Evolutionary conservation across 2,797 vertebrate genomes (phyloP).

Genomic region (Hyperoplus lanceolatus): DNA sequence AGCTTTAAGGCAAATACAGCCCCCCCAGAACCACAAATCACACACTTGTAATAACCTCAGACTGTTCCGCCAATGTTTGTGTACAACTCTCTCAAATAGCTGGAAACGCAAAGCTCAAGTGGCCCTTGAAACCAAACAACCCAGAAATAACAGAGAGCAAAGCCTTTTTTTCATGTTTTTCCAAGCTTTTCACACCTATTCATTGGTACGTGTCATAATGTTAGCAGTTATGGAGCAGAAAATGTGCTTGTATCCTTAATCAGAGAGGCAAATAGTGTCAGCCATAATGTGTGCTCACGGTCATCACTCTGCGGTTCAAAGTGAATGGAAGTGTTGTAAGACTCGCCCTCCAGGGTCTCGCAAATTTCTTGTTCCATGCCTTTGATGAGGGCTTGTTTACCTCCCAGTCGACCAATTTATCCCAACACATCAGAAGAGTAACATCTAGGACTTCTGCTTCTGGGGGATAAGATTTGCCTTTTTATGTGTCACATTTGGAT

Average conservation of each 20-base stretch:
- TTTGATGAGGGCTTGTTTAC: slow-evolving; percentile 66
- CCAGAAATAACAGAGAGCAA: not conserved
- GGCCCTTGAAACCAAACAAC: slow-evolving; percentile 13
- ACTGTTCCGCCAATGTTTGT: slow-evolving; percentile 33
- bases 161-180: slow-evolving; percentile 27
- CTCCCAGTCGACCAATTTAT: slow-evolving; percentile 52
- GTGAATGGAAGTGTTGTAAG: slow-evolving; percentile 6
- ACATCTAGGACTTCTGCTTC: slow-evolving; percentile 46
- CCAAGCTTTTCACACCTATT: slow-evolving; percentile 24
- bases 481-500: slow-evolving; percentile 69
- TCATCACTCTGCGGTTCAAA: slow-evolving; percentile 19
- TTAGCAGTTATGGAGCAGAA: slow-evolving; percentile 19
- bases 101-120: slow-evolving; percentile 33
- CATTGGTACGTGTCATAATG: slow-evolving; percentile 4
- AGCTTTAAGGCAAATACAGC: no score
- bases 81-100: slow-evolving; percentile 16
- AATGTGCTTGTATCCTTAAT: slow-evolving; percentile 34
- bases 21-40: slow-evolving; percentile 13
- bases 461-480: slow-evolving; percentile 52
- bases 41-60: slow-evolving; percentile 26
- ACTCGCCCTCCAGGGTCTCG: slow-evolving; percentile 33
- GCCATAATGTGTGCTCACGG: not conserved
- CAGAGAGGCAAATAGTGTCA: not conserved
- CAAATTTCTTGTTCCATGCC: slow-evolving; percentile 45
- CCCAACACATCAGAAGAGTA: slow-evolving; percentile 53